These are phyloP conservation scores for Ectobius pallidus DNA, from an alignment of 2,888 invertebrate species.

Conservation along the genomic window DNA sequence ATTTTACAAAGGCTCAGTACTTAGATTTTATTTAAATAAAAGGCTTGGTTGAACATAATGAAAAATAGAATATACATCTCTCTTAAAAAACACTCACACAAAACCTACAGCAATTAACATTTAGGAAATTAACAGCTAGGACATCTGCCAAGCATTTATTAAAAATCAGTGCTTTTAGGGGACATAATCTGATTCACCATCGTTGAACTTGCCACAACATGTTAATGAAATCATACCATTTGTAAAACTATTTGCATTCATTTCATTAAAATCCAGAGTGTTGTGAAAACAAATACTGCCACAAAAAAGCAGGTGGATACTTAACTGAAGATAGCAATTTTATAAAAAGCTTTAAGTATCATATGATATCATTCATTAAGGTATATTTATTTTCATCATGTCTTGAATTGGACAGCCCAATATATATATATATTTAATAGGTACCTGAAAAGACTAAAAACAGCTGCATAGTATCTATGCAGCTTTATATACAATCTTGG, in stretches of 20 bases:
- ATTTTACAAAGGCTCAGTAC: neutral
- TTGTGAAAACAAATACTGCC: neutral
- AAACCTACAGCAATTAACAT: neutral
- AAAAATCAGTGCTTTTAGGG: neutral
- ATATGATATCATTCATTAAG: conserved; percentile 2
- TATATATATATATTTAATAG: neutral
- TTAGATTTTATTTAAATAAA: conserved; percentile 22
- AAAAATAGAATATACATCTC: conserved; percentile 23
- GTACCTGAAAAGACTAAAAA: conserved; percentile 19
- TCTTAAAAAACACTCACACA: conserved; percentile 19
- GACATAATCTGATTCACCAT: neutral
- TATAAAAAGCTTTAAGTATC: neutral
- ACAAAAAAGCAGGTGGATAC: neutral
- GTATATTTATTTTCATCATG: neutral
- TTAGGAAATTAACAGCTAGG: no score
- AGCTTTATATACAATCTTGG: neutral
- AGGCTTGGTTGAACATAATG: conserved; percentile 10
- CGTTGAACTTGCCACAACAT: neutral
- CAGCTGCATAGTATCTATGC: neutral
- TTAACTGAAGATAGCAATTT: conserved; percentile 4
- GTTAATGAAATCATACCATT: neutral
- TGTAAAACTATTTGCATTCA: no score
- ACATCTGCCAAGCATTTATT: no score
- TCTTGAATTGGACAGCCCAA: neutral
- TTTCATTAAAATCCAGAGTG: neutral